phyloP scores from a whole-genome alignment of 1,140 invertebrate species.

The Lutraria rhynchaena region DNA sequence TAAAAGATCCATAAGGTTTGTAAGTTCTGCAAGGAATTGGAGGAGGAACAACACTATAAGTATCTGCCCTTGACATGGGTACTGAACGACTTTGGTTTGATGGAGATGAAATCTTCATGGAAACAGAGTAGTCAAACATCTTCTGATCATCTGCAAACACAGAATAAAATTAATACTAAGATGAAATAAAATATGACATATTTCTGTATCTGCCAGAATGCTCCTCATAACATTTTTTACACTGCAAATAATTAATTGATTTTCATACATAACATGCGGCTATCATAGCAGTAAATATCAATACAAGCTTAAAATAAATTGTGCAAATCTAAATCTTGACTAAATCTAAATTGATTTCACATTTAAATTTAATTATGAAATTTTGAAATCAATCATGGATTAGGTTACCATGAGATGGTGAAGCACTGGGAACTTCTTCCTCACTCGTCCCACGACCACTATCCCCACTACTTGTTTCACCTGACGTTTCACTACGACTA shows the following conservation, averaged over 20 bases:
- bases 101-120: constrained; percentile 6
- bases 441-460: constrained; percentile 55
- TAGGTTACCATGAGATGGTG: constrained; percentile 52
- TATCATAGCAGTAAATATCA: no score
- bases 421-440: constrained; percentile 50
- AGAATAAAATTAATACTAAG: no score
- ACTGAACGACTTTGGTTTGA: not conserved
- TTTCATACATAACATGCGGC: no score
- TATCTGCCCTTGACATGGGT: constrained; percentile 11
- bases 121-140: constrained; percentile 43
- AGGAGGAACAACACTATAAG: constrained; percentile 39
- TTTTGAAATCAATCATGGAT: no score
- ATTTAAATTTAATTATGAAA: not conserved
- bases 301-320: no score
- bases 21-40: constrained; percentile 53
- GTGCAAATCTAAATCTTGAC: no score
- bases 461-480: constrained; percentile 51
- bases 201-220: no score
- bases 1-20: constrained; percentile 54
- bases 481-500: constrained; percentile 55
- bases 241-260: no score
- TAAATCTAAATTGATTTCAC: not conserved
- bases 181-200: no score
- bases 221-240: no score
- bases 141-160: constrained; percentile 57